Base-by-base conservation (phyloP, 2,113 vertebrate species). In the Stictonetta naevosa region DNA sequence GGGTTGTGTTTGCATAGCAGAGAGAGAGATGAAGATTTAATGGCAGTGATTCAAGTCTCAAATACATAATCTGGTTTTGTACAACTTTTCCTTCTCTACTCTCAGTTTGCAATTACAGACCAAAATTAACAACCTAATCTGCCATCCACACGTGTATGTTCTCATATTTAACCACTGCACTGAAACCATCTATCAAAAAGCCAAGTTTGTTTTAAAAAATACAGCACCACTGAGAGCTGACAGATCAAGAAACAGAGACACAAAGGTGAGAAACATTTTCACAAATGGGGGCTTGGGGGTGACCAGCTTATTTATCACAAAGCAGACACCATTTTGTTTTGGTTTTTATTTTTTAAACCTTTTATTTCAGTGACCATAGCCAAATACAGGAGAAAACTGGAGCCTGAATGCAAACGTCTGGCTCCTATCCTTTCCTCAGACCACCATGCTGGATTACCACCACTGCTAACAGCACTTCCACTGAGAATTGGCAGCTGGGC, bases 401-500 rank as follows among this genome's bases (percentile, higher is more conserved):
- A 95, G 94, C 62, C 77, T 86, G 81, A 97, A 87, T 53, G 72
- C 73, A 91, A 79, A 89, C 38, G 83, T 92, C 90, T 96, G 90
- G 88, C 95, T 97, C 83, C 83, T 68, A 68, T 94, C 88, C 83
- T 88, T 66, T 56, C 22, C 80, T 72, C 42, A 78, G 96, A 95
- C 95, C 96, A 96, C 96, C 95, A 60, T 84, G 92, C 88, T 92
- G 88, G 88, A 90, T 96, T 93, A 93, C 94, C 94, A 95, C 94
- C 79, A 72, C 83, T 53, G 76, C 64, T 93, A 96, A 92, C 76
- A 92, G 64, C 80, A 26, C 29, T 90, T 96, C 93, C 93, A 92
- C 92, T 86, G 90, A 88, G 92, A 96, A 93, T 50, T 88, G 88
- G 83, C 90, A 95, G 92, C 93, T 84, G 88, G 92, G 80, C 83